Evolutionary conservation across 2,113 vertebrate genomes (phyloP).

Genomic region (Sisor rabdophorus): DNA sequence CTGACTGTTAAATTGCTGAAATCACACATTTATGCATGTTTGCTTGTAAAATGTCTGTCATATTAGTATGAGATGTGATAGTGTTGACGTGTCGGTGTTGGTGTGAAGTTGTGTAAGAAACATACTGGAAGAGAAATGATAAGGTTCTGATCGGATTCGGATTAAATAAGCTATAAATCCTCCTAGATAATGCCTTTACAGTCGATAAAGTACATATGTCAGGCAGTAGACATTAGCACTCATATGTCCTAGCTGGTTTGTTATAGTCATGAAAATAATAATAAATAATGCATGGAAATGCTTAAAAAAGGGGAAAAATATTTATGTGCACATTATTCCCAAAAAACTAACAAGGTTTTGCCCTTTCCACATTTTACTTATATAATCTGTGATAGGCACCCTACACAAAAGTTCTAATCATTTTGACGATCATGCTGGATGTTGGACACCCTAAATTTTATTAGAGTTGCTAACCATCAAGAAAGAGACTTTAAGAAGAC

Average conservation of each 20-base stretch:
- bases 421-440: background rate
- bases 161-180: background rate
- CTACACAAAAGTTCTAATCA: background rate
- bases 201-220: background rate
- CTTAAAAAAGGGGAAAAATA: background rate
- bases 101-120: background rate
- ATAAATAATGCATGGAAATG: background rate
- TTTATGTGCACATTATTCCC: background rate
- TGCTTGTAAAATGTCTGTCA: background rate
- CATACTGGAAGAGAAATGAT: background rate
- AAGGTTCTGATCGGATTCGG: no score
- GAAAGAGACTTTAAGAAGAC: background rate
- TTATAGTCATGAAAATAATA: slow-evolving; percentile 13
- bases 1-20: background rate
- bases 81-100: slow-evolving; percentile 24
- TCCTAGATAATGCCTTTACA: background rate
- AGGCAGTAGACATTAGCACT: background rate
- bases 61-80: background rate
- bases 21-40: slow-evolving; percentile 2
- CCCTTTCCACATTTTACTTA: background rate
- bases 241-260: background rate
- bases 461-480: background rate
- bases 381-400: background rate
- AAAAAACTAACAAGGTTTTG: background rate
- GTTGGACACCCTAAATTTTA: background rate